A percentile compares a stretch with the other conserved stretches of the same genome.
Conservation (phyloP, 2,888 invertebrate genomes). For the Anodontia alba region DNA sequence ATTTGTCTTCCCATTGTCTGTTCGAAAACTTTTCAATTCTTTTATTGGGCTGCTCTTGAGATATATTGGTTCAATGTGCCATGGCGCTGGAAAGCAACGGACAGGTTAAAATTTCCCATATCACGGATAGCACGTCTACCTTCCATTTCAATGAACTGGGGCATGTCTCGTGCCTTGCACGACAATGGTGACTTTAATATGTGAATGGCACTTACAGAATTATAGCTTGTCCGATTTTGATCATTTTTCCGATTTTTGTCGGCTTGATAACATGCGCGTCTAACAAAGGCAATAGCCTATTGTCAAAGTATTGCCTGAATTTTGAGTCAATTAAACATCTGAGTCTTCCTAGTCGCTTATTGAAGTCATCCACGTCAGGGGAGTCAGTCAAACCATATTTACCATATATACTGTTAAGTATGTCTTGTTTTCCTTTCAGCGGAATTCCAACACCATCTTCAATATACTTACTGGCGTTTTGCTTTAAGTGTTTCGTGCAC, state of each 20-base stretch:
- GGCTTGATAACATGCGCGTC: conserved; percentile 24
- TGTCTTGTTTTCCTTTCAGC: not conserved
- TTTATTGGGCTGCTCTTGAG: conserved; percentile 21
- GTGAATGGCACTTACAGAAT: conserved; percentile 43
- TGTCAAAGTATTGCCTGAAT: conserved; percentile 16
- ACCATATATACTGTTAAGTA: not conserved
- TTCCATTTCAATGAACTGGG: conserved; percentile 30
- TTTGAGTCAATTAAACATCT: not conserved
- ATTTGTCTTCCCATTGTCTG: too few species aligned
- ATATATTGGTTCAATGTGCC: conserved; percentile 17
- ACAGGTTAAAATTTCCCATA: conserved; percentile 2
- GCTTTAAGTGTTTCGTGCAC: too few species aligned
- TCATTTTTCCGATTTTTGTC: not conserved
- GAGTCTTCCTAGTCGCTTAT: not conserved
- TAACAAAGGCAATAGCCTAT: conserved; percentile 14
- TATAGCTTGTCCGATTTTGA: conserved; percentile 18
- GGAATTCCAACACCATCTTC: not conserved
- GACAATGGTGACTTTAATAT: conserved; percentile 27
- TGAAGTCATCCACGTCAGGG: not conserved
- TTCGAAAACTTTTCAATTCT: not conserved
- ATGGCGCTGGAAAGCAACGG: conserved; percentile 9
- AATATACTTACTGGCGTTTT: not conserved
- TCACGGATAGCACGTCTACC: conserved; percentile 20
- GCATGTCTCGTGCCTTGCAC: conserved; percentile 25
- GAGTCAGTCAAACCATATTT: not conserved